A percentile compares a stretch with the other conserved stretches of the same genome.
phyloP scores from a whole-genome alignment of 2,113 vertebrate species.

The Nannobrachium achirus region DNA sequence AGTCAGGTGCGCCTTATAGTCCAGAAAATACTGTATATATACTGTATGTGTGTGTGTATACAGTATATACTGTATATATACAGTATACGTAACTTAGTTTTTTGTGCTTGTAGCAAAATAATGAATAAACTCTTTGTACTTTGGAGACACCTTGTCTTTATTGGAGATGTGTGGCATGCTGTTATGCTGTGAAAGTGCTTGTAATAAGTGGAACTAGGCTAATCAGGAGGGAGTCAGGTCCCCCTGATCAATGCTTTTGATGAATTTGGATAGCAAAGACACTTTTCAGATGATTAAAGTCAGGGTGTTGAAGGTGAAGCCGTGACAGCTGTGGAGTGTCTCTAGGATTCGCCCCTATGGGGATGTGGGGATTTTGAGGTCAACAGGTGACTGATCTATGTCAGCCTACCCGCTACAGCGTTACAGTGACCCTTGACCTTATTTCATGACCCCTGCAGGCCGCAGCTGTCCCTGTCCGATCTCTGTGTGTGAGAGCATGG shows the following conservation, averaged over 20 bases:
- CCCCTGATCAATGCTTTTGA: not conserved
- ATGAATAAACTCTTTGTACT: no score
- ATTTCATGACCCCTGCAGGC: constrained; percentile 35
- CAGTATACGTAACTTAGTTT: no score
- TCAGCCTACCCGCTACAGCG: constrained; percentile 30
- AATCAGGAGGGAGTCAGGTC: not conserved
- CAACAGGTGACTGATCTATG: constrained; percentile 52
- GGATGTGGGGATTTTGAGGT: constrained; percentile 28
- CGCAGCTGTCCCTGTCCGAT: constrained; percentile 6
- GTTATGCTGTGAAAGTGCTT: no score
- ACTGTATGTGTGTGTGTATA: no score
- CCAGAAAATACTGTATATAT: no score
- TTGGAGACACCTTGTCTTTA: no score
- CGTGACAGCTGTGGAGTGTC: constrained; percentile 19
- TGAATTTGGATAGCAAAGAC: not conserved
- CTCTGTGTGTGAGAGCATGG: constrained; percentile 18
- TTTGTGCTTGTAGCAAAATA: no score
- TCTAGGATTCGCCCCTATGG: constrained; percentile 19
- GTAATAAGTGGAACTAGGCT: not conserved
- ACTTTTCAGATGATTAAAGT: not conserved
- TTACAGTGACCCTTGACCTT: constrained; percentile 43
- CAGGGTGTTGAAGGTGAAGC: not conserved
- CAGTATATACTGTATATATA: no score
- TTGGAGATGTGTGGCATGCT: no score
- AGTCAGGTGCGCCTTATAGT: no score